These are phyloP conservation scores for Amphiprion ocellaris DNA, from an alignment of 2,113 vertebrate genomes.

Conservation along the genomic window DNA sequence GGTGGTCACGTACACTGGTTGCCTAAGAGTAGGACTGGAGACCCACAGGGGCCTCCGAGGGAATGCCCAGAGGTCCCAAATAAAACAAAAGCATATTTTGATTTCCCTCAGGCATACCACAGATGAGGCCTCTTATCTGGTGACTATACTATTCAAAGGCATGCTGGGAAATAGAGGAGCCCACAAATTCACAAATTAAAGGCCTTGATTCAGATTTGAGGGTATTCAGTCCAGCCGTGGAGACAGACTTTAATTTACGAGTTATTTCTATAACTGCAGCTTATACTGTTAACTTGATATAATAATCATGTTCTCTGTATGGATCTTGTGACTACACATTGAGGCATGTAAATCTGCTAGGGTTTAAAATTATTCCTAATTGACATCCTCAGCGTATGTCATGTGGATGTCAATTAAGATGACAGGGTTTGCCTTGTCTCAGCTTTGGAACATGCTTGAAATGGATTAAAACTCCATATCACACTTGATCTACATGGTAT, in stretches of 20 bases:
- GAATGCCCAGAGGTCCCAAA: not conserved
- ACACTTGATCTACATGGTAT: not conserved
- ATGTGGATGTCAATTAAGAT: not conserved
- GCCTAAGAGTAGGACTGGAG: not conserved
- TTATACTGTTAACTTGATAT: not conserved
- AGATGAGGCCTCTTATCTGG: not conserved
- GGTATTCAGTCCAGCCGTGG: not conserved
- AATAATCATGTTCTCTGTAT: not conserved
- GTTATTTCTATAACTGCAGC: not conserved
- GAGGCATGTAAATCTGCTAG: not conserved
- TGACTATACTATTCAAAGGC: not conserved
- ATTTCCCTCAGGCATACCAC: not conserved
- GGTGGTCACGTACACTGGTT: not conserved
- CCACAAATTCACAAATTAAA: not conserved
- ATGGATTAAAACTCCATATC: constrained; percentile 21
- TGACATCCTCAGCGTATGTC: not conserved
- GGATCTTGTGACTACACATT: not conserved
- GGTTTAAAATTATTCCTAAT: constrained; percentile 1
- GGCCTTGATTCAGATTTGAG: not conserved
- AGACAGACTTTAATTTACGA: not conserved
- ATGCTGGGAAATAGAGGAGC: not conserved
- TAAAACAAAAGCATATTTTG: not conserved
- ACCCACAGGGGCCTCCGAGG: not conserved
- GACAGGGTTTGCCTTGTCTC: constrained; percentile 14
- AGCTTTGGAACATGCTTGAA: constrained; percentile 15